Evolutionary conservation across 2,797 vertebrate genomes (phyloP), one percentile per base, ranked within the genome.

Genomic region (Sebastes cheni): DNA sequence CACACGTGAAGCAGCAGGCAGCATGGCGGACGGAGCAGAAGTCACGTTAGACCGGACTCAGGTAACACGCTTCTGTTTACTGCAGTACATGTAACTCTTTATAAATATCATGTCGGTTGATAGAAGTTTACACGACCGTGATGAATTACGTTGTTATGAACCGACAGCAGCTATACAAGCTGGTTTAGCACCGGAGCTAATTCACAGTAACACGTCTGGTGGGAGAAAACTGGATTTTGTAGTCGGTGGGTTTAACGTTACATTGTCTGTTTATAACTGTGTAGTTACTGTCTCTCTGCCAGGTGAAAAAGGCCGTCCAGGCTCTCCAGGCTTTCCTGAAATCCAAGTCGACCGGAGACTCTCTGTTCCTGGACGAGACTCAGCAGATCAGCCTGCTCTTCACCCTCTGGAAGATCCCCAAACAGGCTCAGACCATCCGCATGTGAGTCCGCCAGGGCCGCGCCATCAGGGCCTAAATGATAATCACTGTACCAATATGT

Each of bases 361-460:
- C 87, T 1, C 69, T 92, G 34, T 92, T 97, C 6, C 59, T 95
- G 86, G 94, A 95, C 42, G 96, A 97, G 2, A 76, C 89, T 13
- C 92, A 97, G 20, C 91, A 88, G 13, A 82, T 98, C 25, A 96
- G 93, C 59, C 81, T 98, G 18, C 95, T 97, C 72, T 92, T 98
- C 80, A 95, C 97, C 0, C 79, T 97, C 2, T 98, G 97, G 97
- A 97, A 93, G 91, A 93, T 98, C 82, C 97, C 97, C 11, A 92
- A 58, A 55, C 22, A 75, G 23, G 77, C 95, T 0, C 95, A 96
- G 89, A 93, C 88, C 36, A 92, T 97, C 86, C 95, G 91, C 93
- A 95, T 98, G 97, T 98, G 93, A 96, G 97, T 94, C 36, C 18
- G 5, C 2, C 2, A 52, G 14, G 42, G 16, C 42, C 16, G 42